These are phyloP conservation scores for Lepidochitona cinerea DNA, from an alignment of 2,888 invertebrate genomes.

Conservation along the genomic window DNA sequence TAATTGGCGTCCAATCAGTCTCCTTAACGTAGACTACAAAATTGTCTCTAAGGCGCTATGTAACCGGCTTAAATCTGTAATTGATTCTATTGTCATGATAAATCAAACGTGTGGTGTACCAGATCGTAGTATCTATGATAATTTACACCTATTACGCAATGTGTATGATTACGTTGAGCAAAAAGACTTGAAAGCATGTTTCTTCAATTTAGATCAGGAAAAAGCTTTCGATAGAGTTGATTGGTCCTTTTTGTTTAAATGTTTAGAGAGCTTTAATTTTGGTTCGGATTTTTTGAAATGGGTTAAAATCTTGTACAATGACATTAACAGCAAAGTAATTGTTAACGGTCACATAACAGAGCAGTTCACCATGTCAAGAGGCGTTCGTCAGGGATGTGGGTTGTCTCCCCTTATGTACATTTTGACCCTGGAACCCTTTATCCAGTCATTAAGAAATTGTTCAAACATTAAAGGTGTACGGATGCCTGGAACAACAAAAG, in stretches of 20 bases:
- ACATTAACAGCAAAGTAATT: not conserved
- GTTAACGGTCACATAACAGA: conserved; percentile 2
- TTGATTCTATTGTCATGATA: too few species aligned
- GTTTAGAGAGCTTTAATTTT: conserved; percentile 32
- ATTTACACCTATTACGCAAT: conserved; percentile 32
- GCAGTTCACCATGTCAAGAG: not conserved
- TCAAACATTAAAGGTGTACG: conserved; percentile 15
- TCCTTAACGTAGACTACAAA: too few species aligned
- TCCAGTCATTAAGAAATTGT: not conserved
- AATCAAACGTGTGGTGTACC: conserved; percentile 33
- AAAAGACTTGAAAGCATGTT: conserved; percentile 26
- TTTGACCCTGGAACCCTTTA: not conserved
- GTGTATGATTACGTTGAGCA: conserved; percentile 32
- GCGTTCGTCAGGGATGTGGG: conserved; percentile 8
- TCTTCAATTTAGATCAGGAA: conserved; percentile 39
- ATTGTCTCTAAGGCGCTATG: too few species aligned
- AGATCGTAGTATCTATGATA: conserved; percentile 38
- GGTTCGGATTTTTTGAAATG: too few species aligned
- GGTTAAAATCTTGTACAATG: too few species aligned
- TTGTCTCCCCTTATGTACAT: not conserved
- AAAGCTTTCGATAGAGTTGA: conserved; percentile 43
- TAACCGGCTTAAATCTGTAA: too few species aligned
- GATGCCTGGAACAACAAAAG: conserved; percentile 12
- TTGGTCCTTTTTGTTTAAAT: conserved; percentile 32
- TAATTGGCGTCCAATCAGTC: too few species aligned